Conservation (phyloP, 2,888 invertebrate genomes). For the Drosophila anceps region DNA sequence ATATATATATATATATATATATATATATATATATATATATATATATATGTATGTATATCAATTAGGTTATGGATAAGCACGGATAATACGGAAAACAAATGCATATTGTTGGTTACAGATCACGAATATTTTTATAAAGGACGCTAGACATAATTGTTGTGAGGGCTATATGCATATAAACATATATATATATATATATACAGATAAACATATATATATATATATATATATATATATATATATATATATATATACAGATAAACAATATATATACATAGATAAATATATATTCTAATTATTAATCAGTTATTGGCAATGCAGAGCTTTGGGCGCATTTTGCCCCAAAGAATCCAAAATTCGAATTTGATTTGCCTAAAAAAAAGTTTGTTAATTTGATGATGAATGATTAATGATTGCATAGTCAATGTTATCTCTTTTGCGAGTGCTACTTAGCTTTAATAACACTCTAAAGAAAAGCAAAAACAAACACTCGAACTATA, state of each 20-base stretch:
- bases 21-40: constrained; percentile 9
- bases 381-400: constrained; percentile 18
- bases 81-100: constrained; percentile 7
- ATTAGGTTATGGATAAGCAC: constrained; percentile 23
- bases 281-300: neutral
- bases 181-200: neutral
- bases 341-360: constrained; percentile 14
- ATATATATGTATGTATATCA: constrained; percentile 8
- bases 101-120: constrained; percentile 38
- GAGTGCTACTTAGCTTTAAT: constrained; percentile 11
- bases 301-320: neutral
- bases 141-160: constrained; percentile 18
- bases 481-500: neutral
- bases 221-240: neutral
- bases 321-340: neutral
- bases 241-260: neutral
- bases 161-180: neutral
- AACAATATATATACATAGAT: neutral
- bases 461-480: neutral
- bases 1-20: constrained; percentile 13
- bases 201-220: neutral
- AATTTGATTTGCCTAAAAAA: constrained; percentile 9
- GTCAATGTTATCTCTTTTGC: constrained; percentile 6
- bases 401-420: neutral
- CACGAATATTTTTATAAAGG: constrained; percentile 54